Base-by-base conservation (phyloP, 2,113 vertebrate genomes). In the Nannobrachium achirus region DNA sequence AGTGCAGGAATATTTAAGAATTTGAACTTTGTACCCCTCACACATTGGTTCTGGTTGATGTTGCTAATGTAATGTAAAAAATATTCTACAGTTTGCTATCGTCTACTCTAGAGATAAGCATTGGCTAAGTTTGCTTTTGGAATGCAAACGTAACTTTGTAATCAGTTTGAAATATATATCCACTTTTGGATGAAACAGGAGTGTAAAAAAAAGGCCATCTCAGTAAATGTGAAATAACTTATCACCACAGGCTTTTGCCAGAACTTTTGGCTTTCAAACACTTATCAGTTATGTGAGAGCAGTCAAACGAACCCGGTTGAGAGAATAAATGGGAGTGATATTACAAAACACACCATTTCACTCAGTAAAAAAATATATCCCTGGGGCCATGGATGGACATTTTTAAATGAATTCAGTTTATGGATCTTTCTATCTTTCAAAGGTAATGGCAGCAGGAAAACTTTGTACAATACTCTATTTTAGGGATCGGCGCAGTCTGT, bases 301-400 rank as follows among this genome's bases (percentile, higher is more conserved):
- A 63, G 45, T 66, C 56, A 60, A 56, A 72, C 68, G 73, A 87
- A 69, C 76, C 65, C 56, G 69, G 80, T 82, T 85, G 71, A 76
- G 58, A 52, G 45, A 70, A 63, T 55, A 60, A 70, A 72, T 70
- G 59, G 71, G 70, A 76, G 55, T 7, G 8, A 66, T 72, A 63
- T 66, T 19, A 56, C 14, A 55, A 39, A 63, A 10, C 38, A 49
- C 8, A 14, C 46, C 20, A 55, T 52, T 38, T 64, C 56, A 25
- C 13, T 56, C 20, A 40, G 40, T 61, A 61, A 52, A 58, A 63
- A 66, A 77, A 9, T 55, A 40, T 11, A 40, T 19, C 51, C 52
- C 72, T 11, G 4, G n/a, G 63, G 67, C 41, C 41, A 19, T 63
- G 13, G 41, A 19, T 63, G 13, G 41, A 59, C 41, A 33, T 42